Evolutionary conservation across 2,888 invertebrate species (phyloP), one percentile per base, ranked within the genome.

Genomic region (Cerceris ruficornis): DNA sequence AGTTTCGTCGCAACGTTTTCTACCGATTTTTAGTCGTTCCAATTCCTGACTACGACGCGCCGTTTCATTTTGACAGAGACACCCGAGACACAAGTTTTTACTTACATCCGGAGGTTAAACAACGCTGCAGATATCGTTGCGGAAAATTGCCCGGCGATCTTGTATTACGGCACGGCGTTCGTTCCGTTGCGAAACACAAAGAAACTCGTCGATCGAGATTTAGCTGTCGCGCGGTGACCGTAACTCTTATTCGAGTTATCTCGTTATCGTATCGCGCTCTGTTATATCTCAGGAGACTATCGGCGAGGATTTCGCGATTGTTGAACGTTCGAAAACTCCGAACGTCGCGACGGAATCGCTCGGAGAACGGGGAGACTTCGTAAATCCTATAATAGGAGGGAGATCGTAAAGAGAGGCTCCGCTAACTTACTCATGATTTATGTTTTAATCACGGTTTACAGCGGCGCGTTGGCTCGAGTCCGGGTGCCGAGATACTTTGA

Each of bases 381-480:
- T 69, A 77, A 83, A 72, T 80, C 72, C 55, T 65, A 74, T 69
- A 81, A 78, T 69, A 54, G 69, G 68, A 17, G 43, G 65, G 66
- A 70, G 66, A 70, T 80, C 69, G 61, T 42, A 65, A 75, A 62
- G 77, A 62, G 66, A 64, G 71, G 72, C 72, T 64, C 80, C 80
- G 77, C 82, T 78, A 84, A 81, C 77, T 86, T 84, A 83, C 82
- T 80, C 75, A 72, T 87, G 86, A 87, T 88, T 87, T 87, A 87
- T 87, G 83, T 84, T 87, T 87, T 87, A 87, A 87, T 87, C 86
- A 85, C 80, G 72, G 75, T 82, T 81, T 82, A 86, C 85, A 83
- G 75, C 84, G 69, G 59, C 75, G 68, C 55, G 65, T 62, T 82
- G 86, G 85, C 83, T 82, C 79, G 81, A 82, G 81, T 82, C 57